These are phyloP conservation scores for Tautogolabrus adspersus DNA, from an alignment of 2,113 vertebrate genomes.

Conservation along the genomic window DNA sequence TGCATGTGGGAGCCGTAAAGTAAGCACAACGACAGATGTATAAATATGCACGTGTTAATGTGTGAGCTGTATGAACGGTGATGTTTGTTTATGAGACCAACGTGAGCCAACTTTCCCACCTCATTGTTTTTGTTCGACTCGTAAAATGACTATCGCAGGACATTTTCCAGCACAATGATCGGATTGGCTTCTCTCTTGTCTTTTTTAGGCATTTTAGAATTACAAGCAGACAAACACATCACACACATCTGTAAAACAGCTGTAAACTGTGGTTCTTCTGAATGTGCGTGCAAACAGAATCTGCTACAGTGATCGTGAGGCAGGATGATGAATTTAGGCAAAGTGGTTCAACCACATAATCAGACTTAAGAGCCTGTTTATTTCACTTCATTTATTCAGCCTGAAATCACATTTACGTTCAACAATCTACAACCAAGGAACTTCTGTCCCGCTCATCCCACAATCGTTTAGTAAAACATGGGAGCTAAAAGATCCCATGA, in stretches of 20 bases:
- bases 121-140: background rate
- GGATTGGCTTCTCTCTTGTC: background rate
- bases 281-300: background rate
- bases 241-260: conserved; percentile 5
- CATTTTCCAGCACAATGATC: too few relatives aligned
- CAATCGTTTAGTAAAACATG: too few relatives aligned
- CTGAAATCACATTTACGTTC: background rate
- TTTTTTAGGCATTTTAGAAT: background rate
- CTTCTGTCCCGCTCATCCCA: too few relatives aligned
- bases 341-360: background rate
- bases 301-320: background rate
- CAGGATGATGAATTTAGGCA: background rate
- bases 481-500: too few relatives aligned
- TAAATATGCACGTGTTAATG: background rate
- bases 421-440: background rate
- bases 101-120: background rate
- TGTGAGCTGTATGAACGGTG: background rate
- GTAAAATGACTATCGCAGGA: too few relatives aligned
- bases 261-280: background rate
- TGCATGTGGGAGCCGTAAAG: background rate
- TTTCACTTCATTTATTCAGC: background rate
- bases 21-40: background rate
- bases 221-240: background rate
- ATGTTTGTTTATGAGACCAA: background rate
- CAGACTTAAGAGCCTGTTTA: background rate